Evolutionary conservation across 2,888 invertebrate species (phyloP), one percentile per base, ranked within the genome.

Genomic region (Atrina japonica): DNA sequence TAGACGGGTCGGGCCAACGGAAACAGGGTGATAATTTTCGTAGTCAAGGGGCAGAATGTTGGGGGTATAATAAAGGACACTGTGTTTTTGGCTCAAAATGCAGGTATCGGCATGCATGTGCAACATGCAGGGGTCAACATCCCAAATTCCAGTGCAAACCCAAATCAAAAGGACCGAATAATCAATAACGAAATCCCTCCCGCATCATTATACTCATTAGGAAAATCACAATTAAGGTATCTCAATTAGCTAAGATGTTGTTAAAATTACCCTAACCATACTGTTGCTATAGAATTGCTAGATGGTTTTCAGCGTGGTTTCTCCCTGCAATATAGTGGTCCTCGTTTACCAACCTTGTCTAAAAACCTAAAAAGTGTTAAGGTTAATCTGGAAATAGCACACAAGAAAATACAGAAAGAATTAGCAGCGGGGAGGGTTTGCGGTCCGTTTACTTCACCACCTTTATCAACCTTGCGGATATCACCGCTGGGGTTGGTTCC

Each of bases 401-500:
- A n/a, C 18, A 14, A 18, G 21, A 18, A 18, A 18, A 50, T 50
- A 27, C 9, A 21, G 9, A 50, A 23, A 3, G 50, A 50, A 23
- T 14, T 50, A 14, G 1, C 7, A 23, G 25, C 9, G 6, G 50
- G 25, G 5, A 21, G 27, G 25, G 50, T 50, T 1, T 25, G 27
- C 11, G 27, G 50, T 16, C 50, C 50, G 14, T 50, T 50, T 18
- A 25, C 11, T 16, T 5, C 9, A 23, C 50, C 50, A 1, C 25
- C 50, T 23, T 52, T 52, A 16, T n/a, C 25, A 52, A 23, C 16
- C 30, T 40, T 70, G 11, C 60, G 53, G 16, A 43, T 66, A 14
- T 69, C 66, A 1, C 69, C 73, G 0, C 60, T 73, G 11, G 66
- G 66, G 1, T 41, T 66, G 23, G 69, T 69, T n/a, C 73, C 69